A percentile compares a stretch with the other conserved stretches of the same genome.
Conservation (phyloP, 2,888 invertebrate species). For the Dasypolia templi region DNA sequence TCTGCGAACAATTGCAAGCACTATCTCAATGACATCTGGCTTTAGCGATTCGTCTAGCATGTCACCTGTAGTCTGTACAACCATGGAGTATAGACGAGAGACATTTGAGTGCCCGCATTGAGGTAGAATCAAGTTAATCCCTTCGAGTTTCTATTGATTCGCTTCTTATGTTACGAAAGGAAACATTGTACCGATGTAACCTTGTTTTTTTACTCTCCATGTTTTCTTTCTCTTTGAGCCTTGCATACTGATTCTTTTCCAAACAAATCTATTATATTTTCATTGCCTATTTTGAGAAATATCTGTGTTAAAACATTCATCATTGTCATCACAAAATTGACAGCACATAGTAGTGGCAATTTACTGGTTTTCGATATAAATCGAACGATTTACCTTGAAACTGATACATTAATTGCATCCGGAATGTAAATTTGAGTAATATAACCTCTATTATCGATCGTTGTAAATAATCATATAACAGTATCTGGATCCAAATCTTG, state of each 20-base stretch:
- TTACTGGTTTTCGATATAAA: conserved; percentile 39
- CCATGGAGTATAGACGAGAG: conserved; percentile 7
- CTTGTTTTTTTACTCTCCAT: conserved; percentile 14
- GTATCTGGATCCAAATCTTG: conserved; percentile 63
- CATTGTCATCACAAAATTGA: conserved; percentile 14
- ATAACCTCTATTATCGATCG: conserved; percentile 47
- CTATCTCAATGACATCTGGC: conserved; percentile 88
- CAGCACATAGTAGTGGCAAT: conserved; percentile 20
- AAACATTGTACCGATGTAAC: neutral
- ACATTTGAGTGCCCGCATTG: conserved; percentile 43
- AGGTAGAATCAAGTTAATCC: conserved; percentile 37
- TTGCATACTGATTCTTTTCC: conserved; percentile 17
- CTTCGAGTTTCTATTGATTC: conserved; percentile 29
- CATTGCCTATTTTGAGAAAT: neutral
- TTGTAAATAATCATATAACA: conserved; percentile 60
- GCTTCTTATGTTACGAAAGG: conserved; percentile 4
- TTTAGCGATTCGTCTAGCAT: conserved; percentile 77
- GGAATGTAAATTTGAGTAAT: conserved; percentile 54
- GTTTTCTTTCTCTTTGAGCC: conserved; percentile 2
- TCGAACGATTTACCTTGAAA: conserved; percentile 45
- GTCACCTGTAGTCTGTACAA: conserved; percentile 55
- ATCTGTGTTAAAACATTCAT: neutral
- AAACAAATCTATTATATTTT: conserved; percentile 9
- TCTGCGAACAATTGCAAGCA: conserved; percentile 75
- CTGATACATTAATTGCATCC: conserved; percentile 47